Base-by-base conservation (phyloP, 2,113 vertebrate genomes). In the Alligator mississippiensis region DNA sequence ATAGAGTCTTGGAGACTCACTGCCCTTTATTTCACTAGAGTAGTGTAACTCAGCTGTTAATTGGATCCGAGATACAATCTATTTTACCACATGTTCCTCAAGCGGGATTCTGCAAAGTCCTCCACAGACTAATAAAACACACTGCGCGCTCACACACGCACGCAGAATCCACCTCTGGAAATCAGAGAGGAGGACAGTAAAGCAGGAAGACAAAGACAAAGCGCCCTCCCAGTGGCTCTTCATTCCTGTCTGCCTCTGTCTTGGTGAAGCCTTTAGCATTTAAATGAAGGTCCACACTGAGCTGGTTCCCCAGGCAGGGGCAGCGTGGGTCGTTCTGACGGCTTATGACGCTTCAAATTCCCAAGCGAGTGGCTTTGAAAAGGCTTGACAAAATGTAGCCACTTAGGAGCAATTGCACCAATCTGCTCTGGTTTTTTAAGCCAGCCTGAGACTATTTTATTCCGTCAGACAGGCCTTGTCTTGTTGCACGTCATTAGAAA, bases 1-100 rank as follows among this genome's bases (percentile, higher is more conserved):
- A 98, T 98, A 97, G 98, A 97, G 98, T 98, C 98, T 95, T 77
- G 77, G 97, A 97, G 97, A 97, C 96, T 97, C 97, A 90, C 98
- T 97, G 97, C 97, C 97, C 97, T 96, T 96, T 96, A 91, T 96
- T 95, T 94, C 96, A 93, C 91, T 93, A 57, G 88, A 96, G 93
- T 86, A 93, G 90, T 0, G 82, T 94, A 97, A 97, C 93, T 95
- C 93, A 95, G 97, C 94, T 97, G 97, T 97, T 98, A 97, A 98
- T 98, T 98, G 98, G 94, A 96, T 94, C 84, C 28, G 76, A 93
- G 94, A 95, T 89, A 93, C 94, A 96, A 97, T 92, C 93, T 92
- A 83, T n/a, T 93, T 95, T 85, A 84, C 88, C 21, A 2, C 88
- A 8, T 74, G 89, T 82, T 95, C 83, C 92, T 81, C 59, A 86